A percentile compares a stretch with the other conserved stretches of the same genome.
Evolutionary conservation across 2,797 vertebrate genomes (phyloP).

Genomic region (Pangasius macronema): DNA sequence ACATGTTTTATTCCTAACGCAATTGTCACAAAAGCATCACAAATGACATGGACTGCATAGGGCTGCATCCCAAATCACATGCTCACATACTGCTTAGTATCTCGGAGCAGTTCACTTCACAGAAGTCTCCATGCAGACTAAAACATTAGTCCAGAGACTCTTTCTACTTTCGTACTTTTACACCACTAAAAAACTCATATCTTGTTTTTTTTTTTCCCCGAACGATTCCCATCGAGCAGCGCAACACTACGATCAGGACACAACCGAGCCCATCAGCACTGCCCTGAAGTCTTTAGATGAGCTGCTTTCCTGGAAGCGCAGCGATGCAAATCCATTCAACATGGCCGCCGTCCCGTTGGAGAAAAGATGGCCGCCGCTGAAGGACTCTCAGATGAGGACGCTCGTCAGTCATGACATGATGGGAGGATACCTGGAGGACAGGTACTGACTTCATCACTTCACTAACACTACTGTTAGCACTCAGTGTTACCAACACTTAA

Average conservation of each 20-base stretch:
- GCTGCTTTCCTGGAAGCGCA: constrained; percentile 81
- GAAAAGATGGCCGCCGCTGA: constrained; percentile 76
- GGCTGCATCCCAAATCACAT: not conserved
- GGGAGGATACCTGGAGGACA: constrained; percentile 92
- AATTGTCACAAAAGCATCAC: not conserved
- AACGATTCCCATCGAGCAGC: constrained; percentile 64
- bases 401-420: constrained; percentile 95
- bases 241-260: constrained; percentile 81
- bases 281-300: constrained; percentile 82
- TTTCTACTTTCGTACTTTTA: not conserved
- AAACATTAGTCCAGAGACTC: not conserved
- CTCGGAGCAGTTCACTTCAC: not conserved
- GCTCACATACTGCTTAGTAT: no score
- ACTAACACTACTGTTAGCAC: no score
- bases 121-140: not conserved
- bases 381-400: constrained; percentile 70
- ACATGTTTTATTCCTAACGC: not conserved
- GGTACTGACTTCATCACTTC: constrained; percentile 66
- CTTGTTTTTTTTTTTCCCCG: not conserved
- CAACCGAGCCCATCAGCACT: constrained; percentile 84
- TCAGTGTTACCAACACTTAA: no score
- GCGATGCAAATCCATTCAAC: constrained; percentile 78
- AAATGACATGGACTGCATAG: not conserved
- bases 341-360: constrained; percentile 73
- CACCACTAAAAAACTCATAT: not conserved